phyloP scores from a whole-genome alignment of 2,797 vertebrate species.

The Gobio occitaniae region DNA sequence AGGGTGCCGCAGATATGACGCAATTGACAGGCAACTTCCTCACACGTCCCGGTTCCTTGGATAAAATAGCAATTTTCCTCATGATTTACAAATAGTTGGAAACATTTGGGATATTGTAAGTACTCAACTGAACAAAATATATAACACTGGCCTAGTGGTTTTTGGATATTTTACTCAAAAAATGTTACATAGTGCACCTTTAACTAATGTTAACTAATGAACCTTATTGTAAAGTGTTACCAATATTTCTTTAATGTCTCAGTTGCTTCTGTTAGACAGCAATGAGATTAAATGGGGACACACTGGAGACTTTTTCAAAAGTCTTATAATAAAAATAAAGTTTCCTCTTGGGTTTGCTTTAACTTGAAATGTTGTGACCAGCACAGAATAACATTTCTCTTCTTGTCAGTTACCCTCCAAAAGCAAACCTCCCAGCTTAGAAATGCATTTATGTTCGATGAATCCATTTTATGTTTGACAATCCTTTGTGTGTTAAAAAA shows the following conservation, averaged over 20 bases:
- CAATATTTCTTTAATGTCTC: background rate
- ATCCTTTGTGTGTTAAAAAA: conserved; percentile 29
- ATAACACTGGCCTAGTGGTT: no score
- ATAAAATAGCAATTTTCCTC: no score
- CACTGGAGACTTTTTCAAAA: background rate
- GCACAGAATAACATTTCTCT: background rate
- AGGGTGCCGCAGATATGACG: no score
- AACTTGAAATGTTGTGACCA: background rate
- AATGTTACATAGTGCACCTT: no score
- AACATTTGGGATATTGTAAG: no score
- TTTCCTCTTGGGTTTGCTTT: background rate
- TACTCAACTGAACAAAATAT: no score
- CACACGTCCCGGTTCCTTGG: no score
- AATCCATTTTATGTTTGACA: conserved; percentile 21
- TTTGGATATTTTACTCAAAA: no score
- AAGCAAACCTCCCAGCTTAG: conserved; percentile 11
- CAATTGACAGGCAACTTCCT: no score
- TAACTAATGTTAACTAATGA: no score
- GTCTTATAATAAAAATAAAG: background rate
- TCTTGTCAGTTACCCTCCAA: background rate
- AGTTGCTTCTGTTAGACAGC: background rate
- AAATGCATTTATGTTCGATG: background rate
- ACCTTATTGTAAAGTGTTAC: no score
- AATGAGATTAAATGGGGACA: background rate
- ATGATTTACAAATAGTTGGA: no score